These are phyloP conservation scores for Scortum barcoo DNA, from an alignment of 2,113 vertebrate genomes.

Conservation along the genomic window DNA sequence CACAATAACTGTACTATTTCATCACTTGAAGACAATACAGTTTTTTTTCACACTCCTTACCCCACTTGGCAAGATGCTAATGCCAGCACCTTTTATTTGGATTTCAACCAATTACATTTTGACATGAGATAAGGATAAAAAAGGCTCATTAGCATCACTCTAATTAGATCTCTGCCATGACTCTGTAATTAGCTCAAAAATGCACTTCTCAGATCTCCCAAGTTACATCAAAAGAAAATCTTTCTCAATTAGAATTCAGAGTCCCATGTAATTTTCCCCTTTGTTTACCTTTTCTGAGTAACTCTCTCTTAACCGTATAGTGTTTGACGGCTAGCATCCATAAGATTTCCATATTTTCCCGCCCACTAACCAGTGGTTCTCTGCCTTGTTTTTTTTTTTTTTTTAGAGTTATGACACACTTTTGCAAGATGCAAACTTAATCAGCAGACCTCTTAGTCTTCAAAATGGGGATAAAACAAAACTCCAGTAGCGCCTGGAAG, in stretches of 20 bases:
- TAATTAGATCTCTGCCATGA: constrained; percentile 80
- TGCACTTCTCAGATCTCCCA: constrained; percentile 75
- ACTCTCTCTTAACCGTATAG: constrained; percentile 39
- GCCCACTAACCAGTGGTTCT: constrained; percentile 6
- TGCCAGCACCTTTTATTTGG: constrained; percentile 68
- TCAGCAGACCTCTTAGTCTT: neutral
- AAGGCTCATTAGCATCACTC: constrained; percentile 83
- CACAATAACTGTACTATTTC: constrained; percentile 2
- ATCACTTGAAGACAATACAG: constrained; percentile 51
- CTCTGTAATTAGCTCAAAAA: constrained; percentile 80
- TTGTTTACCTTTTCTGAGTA: constrained; percentile 78
- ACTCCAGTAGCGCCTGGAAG: neutral
- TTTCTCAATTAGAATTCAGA: constrained; percentile 77
- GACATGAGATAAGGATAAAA: constrained; percentile 80
- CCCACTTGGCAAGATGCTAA: constrained; percentile 52
- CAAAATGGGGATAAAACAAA: neutral
- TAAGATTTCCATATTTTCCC: constrained; percentile 58
- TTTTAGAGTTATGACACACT: constrained; percentile 39
- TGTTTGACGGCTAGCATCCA: constrained; percentile 61
- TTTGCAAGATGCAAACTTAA: constrained; percentile 6
- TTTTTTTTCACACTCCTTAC: constrained; percentile 21
- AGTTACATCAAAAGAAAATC: constrained; percentile 84
- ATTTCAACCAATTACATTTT: constrained; percentile 73
- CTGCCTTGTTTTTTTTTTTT: no score
- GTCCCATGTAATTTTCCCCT: constrained; percentile 65